These are phyloP conservation scores for Drosophila baimaii DNA, from an alignment of 1,140 invertebrate species.

Conservation along the genomic window DNA sequence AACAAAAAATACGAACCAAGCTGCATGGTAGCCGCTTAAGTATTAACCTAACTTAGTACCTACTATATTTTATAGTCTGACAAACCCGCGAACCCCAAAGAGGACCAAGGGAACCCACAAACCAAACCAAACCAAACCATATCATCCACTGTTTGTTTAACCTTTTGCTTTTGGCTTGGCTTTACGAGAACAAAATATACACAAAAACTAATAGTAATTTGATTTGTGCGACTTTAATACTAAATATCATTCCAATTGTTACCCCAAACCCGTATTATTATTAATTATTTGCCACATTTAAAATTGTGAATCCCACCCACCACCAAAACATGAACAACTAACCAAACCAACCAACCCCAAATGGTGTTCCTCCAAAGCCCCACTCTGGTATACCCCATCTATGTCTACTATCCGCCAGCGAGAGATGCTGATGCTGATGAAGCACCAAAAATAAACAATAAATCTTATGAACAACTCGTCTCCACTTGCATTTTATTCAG, in stretches of 20 bases:
- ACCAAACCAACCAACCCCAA: no score
- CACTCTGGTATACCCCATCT: constrained; percentile 8
- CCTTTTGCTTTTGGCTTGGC: constrained; percentile 43
- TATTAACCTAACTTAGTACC: constrained; percentile 6
- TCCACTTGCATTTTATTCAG: constrained; percentile 51
- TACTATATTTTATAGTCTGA: constrained; percentile 35
- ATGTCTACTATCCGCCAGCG: constrained; percentile 29
- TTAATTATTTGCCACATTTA: constrained; percentile 52
- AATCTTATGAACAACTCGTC: constrained; percentile 51
- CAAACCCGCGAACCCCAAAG: constrained; percentile 27
- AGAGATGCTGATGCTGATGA: constrained; percentile 8
- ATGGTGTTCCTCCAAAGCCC: constrained; percentile 21
- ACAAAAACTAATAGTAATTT: constrained; percentile 38
- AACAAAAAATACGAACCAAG: neutral
- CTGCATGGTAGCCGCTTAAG: constrained; percentile 35
- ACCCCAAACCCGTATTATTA: constrained; percentile 26
- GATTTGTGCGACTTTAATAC: constrained; percentile 46
- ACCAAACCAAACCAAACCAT: constrained; percentile 33
- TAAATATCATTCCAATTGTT: constrained; percentile 55
- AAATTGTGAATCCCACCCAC: constrained; percentile 50
- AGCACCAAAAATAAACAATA: constrained; percentile 49
- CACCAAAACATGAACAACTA: constrained; percentile 44
- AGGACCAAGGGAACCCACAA: constrained; percentile 37
- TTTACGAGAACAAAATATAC: constrained; percentile 24
- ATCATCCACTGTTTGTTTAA: constrained; percentile 38